Percentiles rank a stretch among this genome's conserved stretches.
phyloP scores from a whole-genome alignment of 2,113 vertebrate genomes.

The Cynoglossus semilaevis region DNA sequence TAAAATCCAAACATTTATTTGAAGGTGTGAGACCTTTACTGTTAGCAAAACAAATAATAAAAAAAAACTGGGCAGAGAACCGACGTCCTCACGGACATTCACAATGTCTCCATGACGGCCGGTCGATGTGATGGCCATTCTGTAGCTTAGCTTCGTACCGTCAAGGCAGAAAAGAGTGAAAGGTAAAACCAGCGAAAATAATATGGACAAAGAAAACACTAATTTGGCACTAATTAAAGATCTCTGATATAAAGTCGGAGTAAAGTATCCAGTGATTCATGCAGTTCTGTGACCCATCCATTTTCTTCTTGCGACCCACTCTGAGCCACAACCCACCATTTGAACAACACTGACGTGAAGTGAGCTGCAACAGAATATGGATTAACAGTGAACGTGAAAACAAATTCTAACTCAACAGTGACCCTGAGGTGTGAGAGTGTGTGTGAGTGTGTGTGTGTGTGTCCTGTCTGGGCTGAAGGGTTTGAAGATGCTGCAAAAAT shows the following conservation, averaged over 20 bases:
- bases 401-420: no score
- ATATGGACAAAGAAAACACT: background rate
- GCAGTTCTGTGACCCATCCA: no score
- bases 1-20: background rate
- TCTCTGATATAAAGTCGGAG: no score
- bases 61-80: no score
- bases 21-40: conserved; percentile 1
- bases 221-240: no score
- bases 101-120: no score
- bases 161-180: no score
- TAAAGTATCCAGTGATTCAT: no score
- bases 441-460: background rate
- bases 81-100: no score
- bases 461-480: no score
- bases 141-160: no score
- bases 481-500: conserved; percentile 36
- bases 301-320: background rate
- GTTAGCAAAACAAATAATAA: background rate
- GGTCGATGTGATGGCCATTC: no score
- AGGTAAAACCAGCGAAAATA: background rate
- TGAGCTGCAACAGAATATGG: conserved; percentile 5
- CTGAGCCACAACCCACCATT: background rate
- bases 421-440: conserved; percentile 42
- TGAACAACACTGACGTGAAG: background rate
- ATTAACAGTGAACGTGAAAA: background rate